Evolutionary conservation across 1,140 invertebrate species (phyloP), one percentile per base, ranked within the genome.

Genomic region (Sycobia sp.): DNA sequence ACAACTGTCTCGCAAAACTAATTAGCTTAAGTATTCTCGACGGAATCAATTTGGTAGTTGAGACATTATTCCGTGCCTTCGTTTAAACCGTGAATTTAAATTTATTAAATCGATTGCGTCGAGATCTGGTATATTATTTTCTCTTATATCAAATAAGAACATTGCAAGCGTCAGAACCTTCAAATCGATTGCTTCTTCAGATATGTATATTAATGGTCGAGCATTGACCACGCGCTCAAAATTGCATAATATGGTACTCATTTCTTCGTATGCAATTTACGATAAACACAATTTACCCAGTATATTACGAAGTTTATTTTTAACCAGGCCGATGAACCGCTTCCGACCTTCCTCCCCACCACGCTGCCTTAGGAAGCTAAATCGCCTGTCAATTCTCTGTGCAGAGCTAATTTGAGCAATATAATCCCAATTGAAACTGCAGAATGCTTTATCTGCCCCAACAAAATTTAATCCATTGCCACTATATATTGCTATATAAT

Each of bases 311-410:
- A 73, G 39, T 7, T 73, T 57, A 32, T 56, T 51, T 50, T 74
- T 74, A n/a, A 72, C 29, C 0, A 71, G 22, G 22, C 72, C 46
- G 16, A 77, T 69, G 13, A 78, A 3, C n/a, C n/a, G n/a, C n/a
- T n/a, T n/a, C n/a, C n/a, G n/a, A n/a, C n/a, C n/a, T n/a, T n/a
- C n/a, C n/a, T n/a, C 36, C 36, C 36, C 36, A 39, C 13, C 36
- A 39, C 13, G 79, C 50, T 9, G 77, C 71, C 16, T 66, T 50
- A 14, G 79, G 75, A 11, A 74, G 59, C 75, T 78, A 64, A 82
- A 79, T 11, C 67, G 63, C 73, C 76, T 80, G 10, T 68, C 32
- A 34, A 81, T 81, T 34, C 61, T 55, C 50, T 69, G 14, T 4
- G 46, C 68, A 0, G 41, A 27, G 46, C 62, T 66, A 18, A 62